Evolutionary conservation across 1,140 invertebrate genomes (phyloP), one percentile per base, ranked within the genome.

Genomic region (Drosophila prosaltans): DNA sequence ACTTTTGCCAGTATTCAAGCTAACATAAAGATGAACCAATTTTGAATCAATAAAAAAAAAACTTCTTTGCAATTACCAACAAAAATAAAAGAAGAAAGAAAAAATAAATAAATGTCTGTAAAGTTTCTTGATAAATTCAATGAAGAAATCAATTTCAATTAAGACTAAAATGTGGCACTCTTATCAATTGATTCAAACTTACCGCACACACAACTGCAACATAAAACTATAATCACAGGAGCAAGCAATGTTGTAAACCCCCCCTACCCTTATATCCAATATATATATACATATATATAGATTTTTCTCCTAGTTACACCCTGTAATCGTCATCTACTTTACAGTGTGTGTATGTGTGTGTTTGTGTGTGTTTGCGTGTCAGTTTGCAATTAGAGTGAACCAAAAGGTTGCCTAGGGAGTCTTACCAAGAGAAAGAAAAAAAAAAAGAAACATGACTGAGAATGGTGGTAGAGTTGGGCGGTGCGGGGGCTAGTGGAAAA

Each of bases 201-300:
- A 9, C 55, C 10, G 57, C 26, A 51, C 24, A 51, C 24, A 43
- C 39, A 58, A 41, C 32, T 11, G 39, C 24, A 69, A 51, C 36
- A 55, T 28, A 28, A 21, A 64, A 64, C 67, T 54, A 63, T 69
- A 69, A 64, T 69, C 60, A 64, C 30, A 63, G 59, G 24, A 30
- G 63, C 45, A 62, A 32, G 24, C 43, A 51, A 40, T 26, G 48
- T 1, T 57, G 10, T 8, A 24, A 16, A 0, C 16, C 16, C 16
- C 16, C 16, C 11, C 6, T 36, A 6, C 55, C n/a, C 55, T 36
- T 11, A 11, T 3, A 30, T 30, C 2, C 4, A 16, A 30, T 30
- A 30, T 30, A 30, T 4, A 30, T 30, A 30, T 30, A 30, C 4
- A 30, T 30, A 36, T 36, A 36, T 36, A 36, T 36, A 36, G 1